Conservation (phyloP, 1,140 invertebrate species). For the Brachystomella parvula region DNA sequence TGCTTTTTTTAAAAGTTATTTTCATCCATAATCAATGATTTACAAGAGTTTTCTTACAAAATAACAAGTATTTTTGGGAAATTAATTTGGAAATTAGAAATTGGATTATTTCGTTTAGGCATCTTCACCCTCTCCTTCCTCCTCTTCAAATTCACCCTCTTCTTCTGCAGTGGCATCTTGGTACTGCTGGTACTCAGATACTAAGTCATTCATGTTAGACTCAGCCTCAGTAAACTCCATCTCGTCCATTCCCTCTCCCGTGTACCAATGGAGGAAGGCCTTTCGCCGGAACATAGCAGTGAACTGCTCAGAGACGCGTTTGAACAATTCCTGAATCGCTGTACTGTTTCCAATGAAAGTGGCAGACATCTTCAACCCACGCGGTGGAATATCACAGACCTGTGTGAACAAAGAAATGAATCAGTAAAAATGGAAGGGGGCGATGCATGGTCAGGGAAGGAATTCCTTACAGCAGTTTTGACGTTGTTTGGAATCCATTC, state of each 20-base stretch:
- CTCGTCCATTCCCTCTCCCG: conserved; percentile 53
- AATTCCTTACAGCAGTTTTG: conserved; percentile 54
- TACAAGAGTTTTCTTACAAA: too few relatives aligned
- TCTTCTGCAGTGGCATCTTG: conserved; percentile 46
- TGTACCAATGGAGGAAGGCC: conserved; percentile 58
- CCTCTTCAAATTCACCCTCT: conserved; percentile 48
- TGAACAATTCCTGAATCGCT: conserved; percentile 61
- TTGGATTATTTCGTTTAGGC: conserved; percentile 9
- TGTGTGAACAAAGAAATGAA: conserved; percentile 47
- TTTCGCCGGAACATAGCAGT: conserved; percentile 75
- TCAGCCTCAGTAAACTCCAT: conserved; percentile 63
- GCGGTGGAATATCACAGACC: conserved; percentile 48
- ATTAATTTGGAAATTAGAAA: too few relatives aligned
- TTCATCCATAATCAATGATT: too few relatives aligned
- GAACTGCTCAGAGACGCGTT: conserved; percentile 62
- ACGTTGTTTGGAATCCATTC: conserved; percentile 72
- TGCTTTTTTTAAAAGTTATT: too few relatives aligned
- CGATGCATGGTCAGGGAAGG: conserved; percentile 41
- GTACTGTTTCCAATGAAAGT: conserved; percentile 62
- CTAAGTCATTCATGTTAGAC: too few relatives aligned
- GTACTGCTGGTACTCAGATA: conserved; percentile 61
- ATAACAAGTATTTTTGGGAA: too few relatives aligned
- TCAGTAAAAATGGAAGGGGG: neutral
- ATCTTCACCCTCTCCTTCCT: conserved; percentile 43
- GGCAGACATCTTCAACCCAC: conserved; percentile 58